phyloP scores from a whole-genome alignment of 2,888 invertebrate genomes.

The Polymixis lichenea region DNA sequence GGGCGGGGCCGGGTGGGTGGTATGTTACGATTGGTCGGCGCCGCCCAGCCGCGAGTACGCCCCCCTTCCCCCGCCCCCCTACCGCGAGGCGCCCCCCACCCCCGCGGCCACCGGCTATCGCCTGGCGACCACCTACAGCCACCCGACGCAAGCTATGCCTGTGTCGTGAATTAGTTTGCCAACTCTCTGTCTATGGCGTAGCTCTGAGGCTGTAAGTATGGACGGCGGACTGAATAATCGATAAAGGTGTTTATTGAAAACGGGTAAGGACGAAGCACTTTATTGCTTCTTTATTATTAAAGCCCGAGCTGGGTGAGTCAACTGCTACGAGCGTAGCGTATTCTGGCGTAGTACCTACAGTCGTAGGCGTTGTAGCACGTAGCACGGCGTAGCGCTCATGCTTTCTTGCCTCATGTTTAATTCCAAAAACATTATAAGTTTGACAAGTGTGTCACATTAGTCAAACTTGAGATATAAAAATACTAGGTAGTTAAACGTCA shows the following conservation, averaged over 20 bases:
- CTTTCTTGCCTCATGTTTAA: not conserved
- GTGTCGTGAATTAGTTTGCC: constrained; percentile 91
- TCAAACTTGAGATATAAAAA: not conserved
- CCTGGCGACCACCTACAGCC: constrained; percentile 87
- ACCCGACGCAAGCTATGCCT: constrained; percentile 89
- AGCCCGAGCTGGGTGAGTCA: constrained; percentile 74
- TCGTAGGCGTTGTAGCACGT: constrained; percentile 45
- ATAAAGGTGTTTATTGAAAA: constrained; percentile 91
- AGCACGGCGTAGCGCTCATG: constrained; percentile 16
- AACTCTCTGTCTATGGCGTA: constrained; percentile 90
- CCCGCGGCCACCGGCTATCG: constrained; percentile 88
- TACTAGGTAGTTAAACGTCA: not conserved
- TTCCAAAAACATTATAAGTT: not conserved
- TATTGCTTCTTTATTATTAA: constrained; percentile 90
- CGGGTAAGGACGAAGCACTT: constrained; percentile 89
- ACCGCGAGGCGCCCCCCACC: constrained; percentile 70
- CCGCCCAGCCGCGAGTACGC: constrained; percentile 88
- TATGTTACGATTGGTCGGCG: constrained; percentile 87
- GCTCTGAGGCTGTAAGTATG: constrained; percentile 89
- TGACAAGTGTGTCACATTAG: not conserved
- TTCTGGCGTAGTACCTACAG: constrained; percentile 34
- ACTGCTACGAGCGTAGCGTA: constrained; percentile 52
- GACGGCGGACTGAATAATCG: constrained; percentile 90
- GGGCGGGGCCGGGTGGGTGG: constrained; percentile 88
- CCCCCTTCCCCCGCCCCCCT: constrained; percentile 75